These are phyloP conservation scores for Ochropleura leucogaster DNA, from an alignment of 2,888 invertebrate genomes.

Conservation along the genomic window DNA sequence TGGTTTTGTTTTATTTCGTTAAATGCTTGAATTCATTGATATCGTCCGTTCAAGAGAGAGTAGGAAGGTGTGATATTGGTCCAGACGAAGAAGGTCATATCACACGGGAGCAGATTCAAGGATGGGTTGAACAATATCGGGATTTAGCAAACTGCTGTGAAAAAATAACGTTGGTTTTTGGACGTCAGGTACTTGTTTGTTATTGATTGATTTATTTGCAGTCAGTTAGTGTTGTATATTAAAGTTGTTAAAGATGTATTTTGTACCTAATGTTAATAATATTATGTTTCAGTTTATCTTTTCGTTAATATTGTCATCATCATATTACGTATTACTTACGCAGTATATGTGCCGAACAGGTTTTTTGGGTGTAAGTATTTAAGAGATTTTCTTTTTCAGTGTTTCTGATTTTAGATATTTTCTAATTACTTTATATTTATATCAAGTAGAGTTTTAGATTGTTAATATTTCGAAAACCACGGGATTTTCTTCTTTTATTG, in stretches of 20 bases:
- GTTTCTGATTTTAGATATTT: background rate
- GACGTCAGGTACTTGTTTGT: background rate
- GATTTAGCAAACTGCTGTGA: constrained; percentile 16
- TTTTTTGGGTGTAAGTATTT: background rate
- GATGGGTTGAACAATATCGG: constrained; percentile 22
- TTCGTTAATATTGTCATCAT: background rate
- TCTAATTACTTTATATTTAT: background rate
- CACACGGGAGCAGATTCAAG: constrained; percentile 16
- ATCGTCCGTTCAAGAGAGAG: background rate
- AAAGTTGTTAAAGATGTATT: no score
- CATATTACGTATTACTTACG: background rate
- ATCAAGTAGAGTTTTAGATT: no score
- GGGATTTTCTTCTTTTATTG: no score
- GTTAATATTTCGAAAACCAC: background rate
- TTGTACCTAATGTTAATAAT: background rate
- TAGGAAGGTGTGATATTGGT: background rate
- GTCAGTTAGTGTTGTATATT: no score
- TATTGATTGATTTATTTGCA: background rate
- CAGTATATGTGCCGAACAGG: background rate
- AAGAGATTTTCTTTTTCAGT: background rate
- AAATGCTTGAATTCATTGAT: constrained; percentile 8
- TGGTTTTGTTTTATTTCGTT: constrained; percentile 1
- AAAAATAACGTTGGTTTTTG: background rate
- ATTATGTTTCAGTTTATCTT: background rate
- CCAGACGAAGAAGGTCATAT: background rate